Evolutionary conservation across 1,140 invertebrate species (phyloP).

Genomic region (Drosophila seguyi): DNA sequence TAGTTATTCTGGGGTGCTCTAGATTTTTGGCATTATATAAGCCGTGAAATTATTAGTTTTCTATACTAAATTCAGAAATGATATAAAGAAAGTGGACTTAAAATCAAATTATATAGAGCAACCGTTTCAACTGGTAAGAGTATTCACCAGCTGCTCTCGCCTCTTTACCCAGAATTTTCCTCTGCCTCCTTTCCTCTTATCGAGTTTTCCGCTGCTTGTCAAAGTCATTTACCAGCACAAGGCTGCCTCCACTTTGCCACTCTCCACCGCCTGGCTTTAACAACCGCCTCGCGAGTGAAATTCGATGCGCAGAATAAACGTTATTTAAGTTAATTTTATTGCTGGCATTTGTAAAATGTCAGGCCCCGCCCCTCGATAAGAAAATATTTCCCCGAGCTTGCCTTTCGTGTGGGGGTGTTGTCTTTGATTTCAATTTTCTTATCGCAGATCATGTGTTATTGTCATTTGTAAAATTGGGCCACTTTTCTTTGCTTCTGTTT

Average conservation of each 20-base stretch:
- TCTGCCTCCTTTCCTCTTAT: neutral
- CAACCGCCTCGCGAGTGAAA: slow-evolving; percentile 32
- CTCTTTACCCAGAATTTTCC: neutral
- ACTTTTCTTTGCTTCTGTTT: neutral
- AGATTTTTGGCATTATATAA: neutral
- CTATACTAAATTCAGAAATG: neutral
- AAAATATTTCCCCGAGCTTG: slow-evolving; percentile 2
- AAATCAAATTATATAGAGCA: neutral
- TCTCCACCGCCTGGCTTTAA: slow-evolving; percentile 2
- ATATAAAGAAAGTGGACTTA: neutral
- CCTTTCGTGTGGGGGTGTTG: slow-evolving; percentile 18
- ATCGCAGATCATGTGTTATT: slow-evolving; percentile 55
- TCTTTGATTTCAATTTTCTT: slow-evolving; percentile 52
- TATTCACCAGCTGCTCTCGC: neutral
- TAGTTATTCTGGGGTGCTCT: too few species aligned
- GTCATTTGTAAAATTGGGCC: slow-evolving; percentile 41
- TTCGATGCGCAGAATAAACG: slow-evolving; percentile 58
- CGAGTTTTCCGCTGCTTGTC: slow-evolving; percentile 30
- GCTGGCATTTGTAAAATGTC: slow-evolving; percentile 69
- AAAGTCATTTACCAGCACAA: slow-evolving; percentile 39
- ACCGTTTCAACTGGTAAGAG: neutral
- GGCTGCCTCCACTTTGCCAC: slow-evolving; percentile 7
- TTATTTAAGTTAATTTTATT: slow-evolving; percentile 74
- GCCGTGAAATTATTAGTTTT: too few species aligned
- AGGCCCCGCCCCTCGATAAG: slow-evolving; percentile 18